A percentile compares a stretch with the other conserved stretches of the same genome.
These are phyloP conservation scores for Zaprionus nigranus DNA, from an alignment of 1,140 invertebrate species.

Conservation along the genomic window DNA sequence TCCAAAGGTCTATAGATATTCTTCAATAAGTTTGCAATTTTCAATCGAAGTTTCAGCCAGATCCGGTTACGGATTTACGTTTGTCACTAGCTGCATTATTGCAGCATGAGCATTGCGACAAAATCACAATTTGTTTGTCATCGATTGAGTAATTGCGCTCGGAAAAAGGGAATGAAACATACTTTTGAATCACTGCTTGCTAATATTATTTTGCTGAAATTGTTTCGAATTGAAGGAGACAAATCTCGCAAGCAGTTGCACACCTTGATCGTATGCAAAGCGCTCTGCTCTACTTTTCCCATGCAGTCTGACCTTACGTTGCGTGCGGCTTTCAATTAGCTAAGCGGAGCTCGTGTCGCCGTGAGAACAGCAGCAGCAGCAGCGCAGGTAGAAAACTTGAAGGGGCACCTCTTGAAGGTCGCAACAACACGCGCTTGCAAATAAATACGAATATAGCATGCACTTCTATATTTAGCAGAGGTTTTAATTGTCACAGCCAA, in stretches of 20 bases:
- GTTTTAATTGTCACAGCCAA: neutral
- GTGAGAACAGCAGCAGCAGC: neutral
- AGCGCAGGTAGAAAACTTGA: neutral
- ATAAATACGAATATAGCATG: neutral
- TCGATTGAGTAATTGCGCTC: neutral
- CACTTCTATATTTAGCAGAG: neutral
- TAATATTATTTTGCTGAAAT: neutral
- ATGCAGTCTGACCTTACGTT: slow-evolving; percentile 55
- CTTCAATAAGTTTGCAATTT: slow-evolving; percentile 20
- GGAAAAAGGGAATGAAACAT: slow-evolving; percentile 3
- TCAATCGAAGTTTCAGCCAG: slow-evolving; percentile 7
- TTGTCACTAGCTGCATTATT: slow-evolving; percentile 10
- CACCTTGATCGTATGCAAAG: slow-evolving; percentile 57
- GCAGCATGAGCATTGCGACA: slow-evolving; percentile 8
- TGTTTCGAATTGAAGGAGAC: neutral
- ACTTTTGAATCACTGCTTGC: neutral
- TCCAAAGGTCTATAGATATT: neutral
- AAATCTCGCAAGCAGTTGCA: slow-evolving; percentile 14
- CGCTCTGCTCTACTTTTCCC: slow-evolving; percentile 54
- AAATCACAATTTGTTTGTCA: neutral
- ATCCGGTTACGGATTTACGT: slow-evolving; percentile 50
- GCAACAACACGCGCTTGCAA: neutral
- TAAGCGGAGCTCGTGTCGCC: neutral
- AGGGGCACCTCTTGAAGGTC: neutral
- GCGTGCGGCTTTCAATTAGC: slow-evolving; percentile 60